phyloP scores from a whole-genome alignment of 2,888 invertebrate species.

The Meghimatium bilineatum region DNA sequence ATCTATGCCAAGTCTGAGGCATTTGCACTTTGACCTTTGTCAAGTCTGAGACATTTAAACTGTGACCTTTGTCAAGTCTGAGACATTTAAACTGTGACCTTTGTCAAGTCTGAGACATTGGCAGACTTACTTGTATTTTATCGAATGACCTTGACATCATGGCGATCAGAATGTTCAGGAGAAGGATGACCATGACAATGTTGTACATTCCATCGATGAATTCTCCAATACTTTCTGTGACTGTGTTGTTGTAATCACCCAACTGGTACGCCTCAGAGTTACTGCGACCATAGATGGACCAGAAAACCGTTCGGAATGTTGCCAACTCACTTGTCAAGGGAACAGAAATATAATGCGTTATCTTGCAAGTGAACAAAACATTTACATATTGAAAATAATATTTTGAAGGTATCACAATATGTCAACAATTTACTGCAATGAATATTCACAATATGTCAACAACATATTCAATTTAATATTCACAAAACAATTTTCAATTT shows the following conservation, averaged over 20 bases:
- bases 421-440: no score
- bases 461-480: no score
- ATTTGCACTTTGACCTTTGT: no score
- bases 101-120: neutral
- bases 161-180: conserved; percentile 85
- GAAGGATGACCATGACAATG: conserved; percentile 78
- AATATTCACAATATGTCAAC: no score
- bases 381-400: no score
- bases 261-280: conserved; percentile 73
- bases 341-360: no score
- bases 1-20: no score
- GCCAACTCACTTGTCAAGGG: conserved; percentile 56
- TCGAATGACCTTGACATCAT: conserved; percentile 86
- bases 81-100: neutral
- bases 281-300: conserved; percentile 75
- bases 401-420: no score
- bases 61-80: no score
- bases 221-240: conserved; percentile 78
- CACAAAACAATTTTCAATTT: no score
- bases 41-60: no score
- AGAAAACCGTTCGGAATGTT: conserved; percentile 75
- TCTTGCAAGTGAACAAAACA: no score
- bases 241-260: conserved; percentile 63
- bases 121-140: conserved; percentile 78
- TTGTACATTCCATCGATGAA: conserved; percentile 79